Evolutionary conservation across 2,888 invertebrate species (phyloP), one percentile per base, ranked within the genome.

Genomic region (Nezara viridula): DNA sequence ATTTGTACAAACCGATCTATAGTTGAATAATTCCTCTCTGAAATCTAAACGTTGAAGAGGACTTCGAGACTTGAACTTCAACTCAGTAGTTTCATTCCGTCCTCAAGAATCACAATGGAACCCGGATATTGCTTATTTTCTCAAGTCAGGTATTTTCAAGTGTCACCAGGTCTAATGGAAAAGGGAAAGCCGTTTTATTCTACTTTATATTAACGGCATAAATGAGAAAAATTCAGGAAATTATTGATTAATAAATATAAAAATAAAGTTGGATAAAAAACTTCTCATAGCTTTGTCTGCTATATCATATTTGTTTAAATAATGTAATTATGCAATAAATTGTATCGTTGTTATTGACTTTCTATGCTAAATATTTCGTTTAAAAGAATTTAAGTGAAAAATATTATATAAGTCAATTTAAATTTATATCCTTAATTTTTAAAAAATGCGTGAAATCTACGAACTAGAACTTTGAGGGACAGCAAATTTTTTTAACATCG

Each of bases 81-180:
- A 73, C 6, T 73, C 19, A 7, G 19, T 24, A 32, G 66, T 73
- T 32, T 37, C 66, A 73, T 73, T 73, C 66, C 16, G 32, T 4
- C 66, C 19, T 37, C 19, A 21, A 37, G 66, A 37, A 73, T 37
- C 1, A 37, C 32, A 73, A 73, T 73, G 66, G 32, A 32, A 37
- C 66, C 32, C 66, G 66, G 37, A 73, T 73, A 73, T 73, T 73
- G 66, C 66, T 73, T 73, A 73, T 73, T 73, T 73, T 73, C 32
- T 16, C 10, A 37, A 73, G 19, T 73, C 66, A 37, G 66, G 66
- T 73, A 73, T 73, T 73, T 73, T 73, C 37, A 73, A 73, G 32
- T 37, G 66, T 19, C 66, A 6, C 21, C 66, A 32, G 7, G 16
- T 37, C 37, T 73, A 37, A 19, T 66, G 32, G 66, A 32, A 66